phyloP scores from a whole-genome alignment of 2,888 invertebrate genomes.

The Heliconius aoede region DNA sequence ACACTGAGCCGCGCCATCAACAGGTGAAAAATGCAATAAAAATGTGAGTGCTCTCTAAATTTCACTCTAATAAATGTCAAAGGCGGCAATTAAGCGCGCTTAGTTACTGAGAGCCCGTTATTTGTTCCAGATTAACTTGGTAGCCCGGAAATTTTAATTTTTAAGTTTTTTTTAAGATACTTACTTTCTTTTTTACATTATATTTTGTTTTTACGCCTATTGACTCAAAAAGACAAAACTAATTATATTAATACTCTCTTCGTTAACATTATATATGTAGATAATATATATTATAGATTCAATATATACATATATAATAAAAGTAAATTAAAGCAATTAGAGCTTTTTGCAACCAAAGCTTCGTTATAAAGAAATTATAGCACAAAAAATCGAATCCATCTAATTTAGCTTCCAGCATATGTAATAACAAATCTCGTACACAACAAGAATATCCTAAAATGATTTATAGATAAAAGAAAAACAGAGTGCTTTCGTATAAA shows the following conservation, averaged over 20 bases:
- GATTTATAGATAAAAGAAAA: constrained; percentile 13
- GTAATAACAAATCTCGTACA: background rate
- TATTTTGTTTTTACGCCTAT: no score
- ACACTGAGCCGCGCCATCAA: constrained; percentile 37
- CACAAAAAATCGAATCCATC: background rate
- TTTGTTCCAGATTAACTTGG: constrained; percentile 28
- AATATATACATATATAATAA: no score
- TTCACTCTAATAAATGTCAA: constrained; percentile 48
- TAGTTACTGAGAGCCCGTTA: constrained; percentile 32
- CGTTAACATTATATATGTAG: background rate
- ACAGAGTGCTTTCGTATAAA: constrained; percentile 20
- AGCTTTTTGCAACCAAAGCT: background rate
- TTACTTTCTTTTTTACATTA: no score
- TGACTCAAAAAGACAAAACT: no score
- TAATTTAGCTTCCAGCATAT: background rate
- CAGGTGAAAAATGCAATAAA: constrained; percentile 45
- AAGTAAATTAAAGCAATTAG: background rate
- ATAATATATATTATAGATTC: no score
- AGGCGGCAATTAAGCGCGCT: constrained; percentile 44
- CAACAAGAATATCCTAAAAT: constrained; percentile 13
- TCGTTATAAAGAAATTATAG: background rate
- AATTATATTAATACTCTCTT: background rate
- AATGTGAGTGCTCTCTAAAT: constrained; percentile 43
- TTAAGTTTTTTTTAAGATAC: background rate
- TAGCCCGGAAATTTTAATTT: constrained; percentile 20